Percentiles rank a stretch among this genome's conserved stretches.
phyloP scores from a whole-genome alignment of 2,888 invertebrate genomes.

The Euplagia quadripunctaria region DNA sequence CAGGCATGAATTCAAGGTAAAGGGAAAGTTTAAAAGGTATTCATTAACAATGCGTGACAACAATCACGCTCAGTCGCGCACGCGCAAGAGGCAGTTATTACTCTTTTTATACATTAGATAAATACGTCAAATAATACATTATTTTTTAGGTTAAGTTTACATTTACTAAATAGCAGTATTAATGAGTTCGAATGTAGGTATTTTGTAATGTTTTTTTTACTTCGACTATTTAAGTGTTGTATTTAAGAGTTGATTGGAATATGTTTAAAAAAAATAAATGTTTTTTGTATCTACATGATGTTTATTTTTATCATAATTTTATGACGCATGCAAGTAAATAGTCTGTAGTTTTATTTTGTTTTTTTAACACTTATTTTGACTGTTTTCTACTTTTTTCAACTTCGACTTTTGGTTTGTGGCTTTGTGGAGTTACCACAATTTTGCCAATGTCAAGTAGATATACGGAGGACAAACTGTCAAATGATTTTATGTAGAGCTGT shows the following conservation, averaged over 20 bases:
- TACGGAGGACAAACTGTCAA: too few relatives aligned
- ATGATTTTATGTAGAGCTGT: too few relatives aligned
- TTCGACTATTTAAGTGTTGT: background rate
- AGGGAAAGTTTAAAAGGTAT: background rate
- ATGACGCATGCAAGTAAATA: too few relatives aligned
- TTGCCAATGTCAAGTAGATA: too few relatives aligned
- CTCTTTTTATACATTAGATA: background rate
- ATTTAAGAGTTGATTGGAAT: background rate
- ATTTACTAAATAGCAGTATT: constrained; percentile 51
- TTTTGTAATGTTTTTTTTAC: constrained; percentile 2
- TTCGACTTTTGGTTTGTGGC: too few relatives aligned
- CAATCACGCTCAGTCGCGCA: background rate
- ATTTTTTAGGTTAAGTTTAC: background rate
- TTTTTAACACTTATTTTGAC: too few relatives aligned
- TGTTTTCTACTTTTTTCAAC: too few relatives aligned
- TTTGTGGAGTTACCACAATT: too few relatives aligned
- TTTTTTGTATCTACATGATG: background rate
- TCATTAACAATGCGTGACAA: background rate
- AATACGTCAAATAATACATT: background rate
- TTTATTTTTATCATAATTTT: background rate
- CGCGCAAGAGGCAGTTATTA: background rate
- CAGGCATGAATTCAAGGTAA: background rate
- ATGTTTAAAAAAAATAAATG: background rate
- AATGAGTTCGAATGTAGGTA: constrained; percentile 37
- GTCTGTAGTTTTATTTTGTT: too few relatives aligned